Conservation (phyloP, 2,797 vertebrate species). For the Acomys russatus region DNA sequence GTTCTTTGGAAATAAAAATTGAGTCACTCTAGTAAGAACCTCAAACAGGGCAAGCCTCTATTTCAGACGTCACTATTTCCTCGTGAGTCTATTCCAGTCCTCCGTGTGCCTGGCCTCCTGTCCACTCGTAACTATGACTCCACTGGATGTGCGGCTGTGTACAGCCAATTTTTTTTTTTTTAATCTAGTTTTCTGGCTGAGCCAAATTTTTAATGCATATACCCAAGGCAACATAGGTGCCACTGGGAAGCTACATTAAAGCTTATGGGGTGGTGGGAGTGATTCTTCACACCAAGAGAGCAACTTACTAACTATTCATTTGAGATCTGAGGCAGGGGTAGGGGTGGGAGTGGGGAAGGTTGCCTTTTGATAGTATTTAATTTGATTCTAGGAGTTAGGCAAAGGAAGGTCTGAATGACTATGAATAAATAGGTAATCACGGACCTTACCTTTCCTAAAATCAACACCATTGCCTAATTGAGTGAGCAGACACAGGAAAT, state of each 20-base stretch:
- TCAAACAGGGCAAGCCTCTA: neutral
- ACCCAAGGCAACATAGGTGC: constrained; percentile 20
- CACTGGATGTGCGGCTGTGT: neutral
- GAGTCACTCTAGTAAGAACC: constrained; percentile 1
- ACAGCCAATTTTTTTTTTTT: neutral
- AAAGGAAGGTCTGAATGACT: neutral
- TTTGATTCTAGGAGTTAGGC: constrained; percentile 56
- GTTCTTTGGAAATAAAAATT: constrained; percentile 20
- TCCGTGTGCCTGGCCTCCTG: neutral
- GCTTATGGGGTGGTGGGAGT: neutral
- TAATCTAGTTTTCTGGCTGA: constrained; percentile 16
- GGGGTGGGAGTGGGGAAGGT: neutral
- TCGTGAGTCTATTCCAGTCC: neutral
- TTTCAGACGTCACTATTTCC: constrained; percentile 31
- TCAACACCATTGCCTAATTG: constrained; percentile 1
- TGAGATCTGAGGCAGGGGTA: neutral
- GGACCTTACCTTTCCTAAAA: constrained; percentile 45
- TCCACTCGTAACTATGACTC: constrained; percentile 37
- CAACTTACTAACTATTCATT: constrained; percentile 47
- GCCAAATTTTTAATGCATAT: constrained; percentile 27
- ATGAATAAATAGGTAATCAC: constrained; percentile 46
- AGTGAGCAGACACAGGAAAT: constrained; percentile 4
- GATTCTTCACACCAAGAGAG: constrained; percentile 28
- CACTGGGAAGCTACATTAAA: constrained; percentile 12
- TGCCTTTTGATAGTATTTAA: constrained; percentile 30